A percentile compares a stretch with the other conserved stretches of the same genome.
phyloP scores from a whole-genome alignment of 2,113 vertebrate genomes.

The Erinaceus europaeus region DNA sequence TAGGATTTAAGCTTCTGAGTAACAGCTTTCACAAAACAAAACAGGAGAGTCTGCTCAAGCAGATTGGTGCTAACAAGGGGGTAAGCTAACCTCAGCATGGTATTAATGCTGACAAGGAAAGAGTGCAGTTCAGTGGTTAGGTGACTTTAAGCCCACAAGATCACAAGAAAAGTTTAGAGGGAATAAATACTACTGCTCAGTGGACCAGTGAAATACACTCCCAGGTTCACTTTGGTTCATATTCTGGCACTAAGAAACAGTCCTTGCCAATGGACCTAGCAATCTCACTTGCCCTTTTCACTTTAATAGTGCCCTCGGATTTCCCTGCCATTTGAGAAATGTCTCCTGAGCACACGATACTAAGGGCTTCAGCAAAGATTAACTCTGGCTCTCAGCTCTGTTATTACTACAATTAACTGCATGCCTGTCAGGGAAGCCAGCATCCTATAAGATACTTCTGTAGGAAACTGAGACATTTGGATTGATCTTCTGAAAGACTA shows the following conservation, averaged over 20 bases:
- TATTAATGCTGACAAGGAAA: background rate
- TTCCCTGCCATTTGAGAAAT: background rate
- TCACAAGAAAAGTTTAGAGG: background rate
- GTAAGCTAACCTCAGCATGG: background rate
- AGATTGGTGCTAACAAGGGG: background rate
- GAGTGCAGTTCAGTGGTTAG: background rate
- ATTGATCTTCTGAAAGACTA: background rate
- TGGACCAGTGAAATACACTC: background rate
- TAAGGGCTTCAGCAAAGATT: background rate
- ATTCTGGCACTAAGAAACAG: background rate
- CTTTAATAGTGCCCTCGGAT: background rate
- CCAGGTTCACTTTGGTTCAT: background rate
- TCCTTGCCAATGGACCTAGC: background rate
- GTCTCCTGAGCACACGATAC: background rate
- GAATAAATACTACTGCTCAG: background rate
- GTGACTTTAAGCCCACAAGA: background rate
- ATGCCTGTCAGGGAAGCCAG: background rate
- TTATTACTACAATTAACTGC: background rate
- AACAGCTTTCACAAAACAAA: background rate
- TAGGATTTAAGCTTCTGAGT: background rate
- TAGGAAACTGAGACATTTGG: slow-evolving; percentile 13
- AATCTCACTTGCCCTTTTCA: background rate
- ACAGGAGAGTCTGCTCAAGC: background rate
- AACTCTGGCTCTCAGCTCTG: background rate
- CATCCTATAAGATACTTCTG: background rate